A percentile compares a stretch with the other conserved stretches of the same genome.
These are phyloP conservation scores for Mallotus villosus DNA, from an alignment of 2,797 vertebrate genomes.

Conservation along the genomic window DNA sequence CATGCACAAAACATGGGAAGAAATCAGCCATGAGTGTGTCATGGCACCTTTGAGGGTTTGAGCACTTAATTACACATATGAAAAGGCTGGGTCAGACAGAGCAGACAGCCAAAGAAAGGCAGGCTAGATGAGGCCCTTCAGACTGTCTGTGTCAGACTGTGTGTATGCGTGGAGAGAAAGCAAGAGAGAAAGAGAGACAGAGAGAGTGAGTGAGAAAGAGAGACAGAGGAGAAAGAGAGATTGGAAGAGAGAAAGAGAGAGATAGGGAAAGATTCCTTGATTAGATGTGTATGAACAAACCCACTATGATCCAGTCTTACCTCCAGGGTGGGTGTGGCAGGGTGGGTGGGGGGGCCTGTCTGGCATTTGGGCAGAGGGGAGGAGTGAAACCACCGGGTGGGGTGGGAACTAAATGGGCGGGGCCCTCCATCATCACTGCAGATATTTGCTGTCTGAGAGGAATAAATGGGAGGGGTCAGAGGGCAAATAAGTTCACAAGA, in stretches of 20 bases:
- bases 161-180: conserved; percentile 43
- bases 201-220: background rate
- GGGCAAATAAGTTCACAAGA: conserved; percentile 86
- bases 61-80: conserved; percentile 76
- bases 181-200: background rate
- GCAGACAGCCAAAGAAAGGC: conserved; percentile 74
- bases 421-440: conserved; percentile 72
- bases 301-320: background rate
- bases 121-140: conserved; percentile 74
- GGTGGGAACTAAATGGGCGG: conserved; percentile 61
- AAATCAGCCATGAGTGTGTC: conserved; percentile 72
- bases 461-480: conserved; percentile 77
- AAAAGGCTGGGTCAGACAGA: conserved; percentile 70
- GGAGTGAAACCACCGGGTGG: conserved; percentile 19
- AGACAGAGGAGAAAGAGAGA: background rate
- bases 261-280: background rate
- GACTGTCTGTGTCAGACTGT: conserved; percentile 65
- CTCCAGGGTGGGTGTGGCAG: background rate
- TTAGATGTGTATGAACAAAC: background rate
- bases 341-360: background rate
- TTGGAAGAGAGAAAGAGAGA: background rate
- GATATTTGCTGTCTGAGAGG: conserved; percentile 79
- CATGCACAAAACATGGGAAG: conserved; percentile 66
- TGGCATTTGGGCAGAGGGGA: conserved; percentile 10
- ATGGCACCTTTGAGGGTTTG: conserved; percentile 71